phyloP scores from a whole-genome alignment of 2,797 vertebrate genomes.

The Tympanoctomys barrerae region DNA sequence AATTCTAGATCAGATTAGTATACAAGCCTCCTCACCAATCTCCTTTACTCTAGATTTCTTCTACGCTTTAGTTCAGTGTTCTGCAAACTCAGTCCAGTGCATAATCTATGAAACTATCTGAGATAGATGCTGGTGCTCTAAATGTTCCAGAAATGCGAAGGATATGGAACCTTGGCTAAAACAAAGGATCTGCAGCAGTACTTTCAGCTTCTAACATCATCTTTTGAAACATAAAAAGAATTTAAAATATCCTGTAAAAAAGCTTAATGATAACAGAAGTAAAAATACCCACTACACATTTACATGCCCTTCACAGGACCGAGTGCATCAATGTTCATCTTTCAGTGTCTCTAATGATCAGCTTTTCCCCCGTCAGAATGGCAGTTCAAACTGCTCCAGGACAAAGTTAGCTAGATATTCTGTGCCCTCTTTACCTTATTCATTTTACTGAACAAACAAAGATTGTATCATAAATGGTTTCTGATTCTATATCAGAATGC shows the following conservation, averaged over 20 bases:
- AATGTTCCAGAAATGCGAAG: slow-evolving; percentile 10
- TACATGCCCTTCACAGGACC: background rate
- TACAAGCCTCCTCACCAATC: background rate
- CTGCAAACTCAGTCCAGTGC: background rate
- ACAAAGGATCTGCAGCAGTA: slow-evolving; percentile 31
- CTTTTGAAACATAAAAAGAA: slow-evolving; percentile 44
- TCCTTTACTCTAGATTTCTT: slow-evolving; percentile 40
- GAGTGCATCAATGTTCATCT: background rate
- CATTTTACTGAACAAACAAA: slow-evolving; percentile 49
- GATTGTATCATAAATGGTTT: slow-evolving; percentile 46
- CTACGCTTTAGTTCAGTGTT: slow-evolving; percentile 22
- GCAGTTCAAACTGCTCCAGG: slow-evolving; percentile 27
- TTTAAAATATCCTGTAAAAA: slow-evolving; percentile 4
- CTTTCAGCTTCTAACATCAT: background rate
- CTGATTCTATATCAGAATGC: slow-evolving; percentile 38
- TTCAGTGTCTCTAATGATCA: slow-evolving; percentile 22
- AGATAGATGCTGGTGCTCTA: background rate
- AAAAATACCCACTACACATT: background rate
- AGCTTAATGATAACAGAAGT: slow-evolving; percentile 54
- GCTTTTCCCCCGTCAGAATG: background rate
- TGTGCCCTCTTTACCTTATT: slow-evolving; percentile 11
- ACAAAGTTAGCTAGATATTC: slow-evolving; percentile 28
- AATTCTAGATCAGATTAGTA: background rate
- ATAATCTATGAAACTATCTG: background rate
- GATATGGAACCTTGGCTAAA: slow-evolving; percentile 2